Percentiles rank a stretch among this genome's conserved stretches.
phyloP scores from a whole-genome alignment of 2,888 invertebrate species.

The Fragum sueziense region DNA sequence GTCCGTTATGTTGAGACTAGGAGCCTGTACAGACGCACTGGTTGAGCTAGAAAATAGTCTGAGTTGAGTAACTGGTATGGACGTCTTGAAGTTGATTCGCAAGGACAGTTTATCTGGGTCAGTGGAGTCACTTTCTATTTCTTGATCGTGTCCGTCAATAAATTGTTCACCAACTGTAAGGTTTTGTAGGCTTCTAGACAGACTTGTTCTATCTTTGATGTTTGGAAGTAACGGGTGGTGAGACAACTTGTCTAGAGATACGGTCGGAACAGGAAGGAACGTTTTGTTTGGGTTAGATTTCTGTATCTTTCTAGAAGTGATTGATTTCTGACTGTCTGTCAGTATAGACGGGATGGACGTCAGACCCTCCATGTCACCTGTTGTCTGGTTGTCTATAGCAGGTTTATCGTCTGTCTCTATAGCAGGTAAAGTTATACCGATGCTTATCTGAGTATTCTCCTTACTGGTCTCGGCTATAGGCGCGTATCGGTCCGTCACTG shows the following conservation, averaged over 20 bases:
- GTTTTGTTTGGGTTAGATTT: slow-evolving; percentile 20
- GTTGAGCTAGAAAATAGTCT: slow-evolving; percentile 37
- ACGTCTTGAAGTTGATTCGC: slow-evolving; percentile 1
- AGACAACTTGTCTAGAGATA: slow-evolving; percentile 38
- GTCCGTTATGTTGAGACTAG: slow-evolving; percentile 19
- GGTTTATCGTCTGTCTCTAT: background rate
- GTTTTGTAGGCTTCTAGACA: slow-evolving; percentile 47
- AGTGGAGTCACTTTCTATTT: slow-evolving; percentile 4
- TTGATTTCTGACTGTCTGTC: slow-evolving; percentile 8
- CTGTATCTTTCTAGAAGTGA: background rate
- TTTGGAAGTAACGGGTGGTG: slow-evolving; percentile 27
- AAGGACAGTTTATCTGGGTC: slow-evolving; percentile 16
- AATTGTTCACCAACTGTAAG: slow-evolving; percentile 7
- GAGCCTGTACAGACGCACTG: background rate
- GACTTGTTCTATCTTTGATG: slow-evolving; percentile 43
- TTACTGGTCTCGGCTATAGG: slow-evolving; percentile 1
- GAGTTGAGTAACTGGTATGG: slow-evolving; percentile 32
- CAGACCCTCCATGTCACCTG: background rate
- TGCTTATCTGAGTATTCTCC: slow-evolving; percentile 1
- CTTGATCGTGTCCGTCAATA: background rate
- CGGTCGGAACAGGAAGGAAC: slow-evolving; percentile 37
- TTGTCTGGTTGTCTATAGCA: background rate
- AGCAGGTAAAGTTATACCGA: background rate
- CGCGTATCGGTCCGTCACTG: slow-evolving; percentile 12
- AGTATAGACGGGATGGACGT: background rate